Conservation (phyloP, 2,113 vertebrate species). For the Elaphurus davidianus region DNA sequence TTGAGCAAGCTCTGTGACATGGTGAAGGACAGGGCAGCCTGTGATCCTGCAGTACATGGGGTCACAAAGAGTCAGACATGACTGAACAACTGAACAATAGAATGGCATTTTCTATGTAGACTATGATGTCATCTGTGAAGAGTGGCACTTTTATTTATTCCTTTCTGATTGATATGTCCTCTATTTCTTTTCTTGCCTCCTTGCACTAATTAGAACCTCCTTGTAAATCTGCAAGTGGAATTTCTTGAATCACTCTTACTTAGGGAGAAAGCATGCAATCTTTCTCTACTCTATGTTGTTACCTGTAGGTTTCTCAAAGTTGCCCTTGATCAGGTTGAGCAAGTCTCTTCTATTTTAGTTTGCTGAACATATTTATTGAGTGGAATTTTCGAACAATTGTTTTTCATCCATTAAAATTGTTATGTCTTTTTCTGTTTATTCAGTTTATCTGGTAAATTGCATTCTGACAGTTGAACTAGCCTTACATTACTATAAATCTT, state of each 20-base stretch:
- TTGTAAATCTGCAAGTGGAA: neutral
- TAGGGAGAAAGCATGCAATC: neutral
- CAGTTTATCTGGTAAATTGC: neutral
- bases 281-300: neutral
- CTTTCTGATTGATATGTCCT: neutral
- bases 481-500: neutral
- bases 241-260: neutral
- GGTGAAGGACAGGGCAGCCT: neutral
- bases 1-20: neutral
- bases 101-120: neutral
- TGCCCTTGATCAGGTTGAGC: neutral
- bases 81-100: neutral
- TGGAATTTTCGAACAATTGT: neutral
- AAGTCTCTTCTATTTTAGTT: neutral
- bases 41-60: neutral
- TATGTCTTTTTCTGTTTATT: neutral
- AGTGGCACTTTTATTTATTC: neutral
- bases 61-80: neutral
- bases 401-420: neutral
- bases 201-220: neutral
- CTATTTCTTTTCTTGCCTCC: neutral
- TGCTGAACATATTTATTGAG: neutral
- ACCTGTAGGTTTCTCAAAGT: neutral
- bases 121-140: neutral
- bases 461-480: neutral